A percentile compares a stretch with the other conserved stretches of the same genome.
phyloP scores from a whole-genome alignment of 2,113 vertebrate genomes.

The Salvelinus sp. region DNA sequence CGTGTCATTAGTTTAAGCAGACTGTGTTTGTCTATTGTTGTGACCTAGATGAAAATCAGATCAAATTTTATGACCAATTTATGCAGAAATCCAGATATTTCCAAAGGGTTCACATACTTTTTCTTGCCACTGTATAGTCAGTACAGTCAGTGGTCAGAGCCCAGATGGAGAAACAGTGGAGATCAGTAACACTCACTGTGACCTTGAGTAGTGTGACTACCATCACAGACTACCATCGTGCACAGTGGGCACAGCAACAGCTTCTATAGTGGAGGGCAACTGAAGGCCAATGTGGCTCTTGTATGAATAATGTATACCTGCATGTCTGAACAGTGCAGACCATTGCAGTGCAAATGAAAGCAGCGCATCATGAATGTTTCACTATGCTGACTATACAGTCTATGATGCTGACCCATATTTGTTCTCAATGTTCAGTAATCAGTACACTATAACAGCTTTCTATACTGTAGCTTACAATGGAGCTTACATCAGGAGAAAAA shows the following conservation, averaged over 20 bases:
- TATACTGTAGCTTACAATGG: background rate
- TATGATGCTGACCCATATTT: background rate
- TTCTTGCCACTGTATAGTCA: no score
- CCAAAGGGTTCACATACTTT: no score
- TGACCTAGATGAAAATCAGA: no score
- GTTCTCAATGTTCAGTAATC: no score
- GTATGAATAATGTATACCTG: slow-evolving; percentile 47
- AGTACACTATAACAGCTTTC: background rate
- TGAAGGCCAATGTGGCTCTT: slow-evolving; percentile 38
- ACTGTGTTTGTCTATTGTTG: no score
- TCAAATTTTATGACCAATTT: no score
- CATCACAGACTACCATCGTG: slow-evolving; percentile 20
- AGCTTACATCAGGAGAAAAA: background rate
- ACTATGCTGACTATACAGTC: background rate
- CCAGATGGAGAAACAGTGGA: background rate
- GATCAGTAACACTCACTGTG: slow-evolving; percentile 26
- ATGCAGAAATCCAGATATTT: no score
- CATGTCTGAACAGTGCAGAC: slow-evolving; percentile 35
- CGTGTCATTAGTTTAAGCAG: no score
- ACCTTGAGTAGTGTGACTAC: slow-evolving; percentile 51
- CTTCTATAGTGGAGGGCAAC: slow-evolving; percentile 39
- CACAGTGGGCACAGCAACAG: slow-evolving; percentile 12
- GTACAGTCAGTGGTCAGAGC: background rate
- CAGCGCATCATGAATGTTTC: background rate
- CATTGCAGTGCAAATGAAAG: background rate